Percentiles rank a stretch among this genome's conserved stretches.
Conservation (phyloP, 2,113 vertebrate genomes). For the Dermatemys mawii region DNA sequence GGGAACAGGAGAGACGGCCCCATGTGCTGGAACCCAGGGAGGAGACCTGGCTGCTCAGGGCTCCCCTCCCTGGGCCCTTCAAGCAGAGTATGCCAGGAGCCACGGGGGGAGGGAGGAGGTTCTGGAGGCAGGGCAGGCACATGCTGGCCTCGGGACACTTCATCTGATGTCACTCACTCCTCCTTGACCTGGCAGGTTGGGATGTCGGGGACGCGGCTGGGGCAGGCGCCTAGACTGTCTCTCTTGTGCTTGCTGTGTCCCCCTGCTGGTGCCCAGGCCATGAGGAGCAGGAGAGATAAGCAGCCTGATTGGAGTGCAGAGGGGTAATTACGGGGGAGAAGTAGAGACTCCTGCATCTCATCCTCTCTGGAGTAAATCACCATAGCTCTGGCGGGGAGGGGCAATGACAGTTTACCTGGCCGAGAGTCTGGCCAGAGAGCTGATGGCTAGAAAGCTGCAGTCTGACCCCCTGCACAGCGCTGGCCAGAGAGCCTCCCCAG, state of each 20-base stretch:
- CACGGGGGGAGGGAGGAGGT: neutral
- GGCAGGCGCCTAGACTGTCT: rapidly evolving
- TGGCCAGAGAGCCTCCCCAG: neutral
- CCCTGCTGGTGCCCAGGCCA: rapidly evolving
- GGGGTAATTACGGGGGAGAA: neutral
- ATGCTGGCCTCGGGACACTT: no score
- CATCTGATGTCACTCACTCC: neutral
- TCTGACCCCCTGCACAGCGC: constrained; percentile 28
- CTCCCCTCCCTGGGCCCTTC: neutral
- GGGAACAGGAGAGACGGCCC: neutral
- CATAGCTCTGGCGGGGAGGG: rapidly evolving
- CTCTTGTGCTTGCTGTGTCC: rapidly evolving
- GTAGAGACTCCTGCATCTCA: neutral
- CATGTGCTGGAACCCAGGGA: neutral
- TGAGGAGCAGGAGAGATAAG: neutral
- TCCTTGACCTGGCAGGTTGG: rapidly evolving
- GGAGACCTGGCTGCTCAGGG: neutral
- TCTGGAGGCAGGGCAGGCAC: neutral
- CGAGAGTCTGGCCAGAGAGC: constrained; percentile 32
- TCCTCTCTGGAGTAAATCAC: neutral
- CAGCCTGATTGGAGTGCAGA: rapidly evolving
- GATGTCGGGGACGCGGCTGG: rapidly evolving
- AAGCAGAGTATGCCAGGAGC: neutral
- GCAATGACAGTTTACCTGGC: neutral
- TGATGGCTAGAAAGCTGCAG: neutral